These are phyloP conservation scores for Panurus biarmicus DNA, from an alignment of 2,113 vertebrate species.

Conservation along the genomic window DNA sequence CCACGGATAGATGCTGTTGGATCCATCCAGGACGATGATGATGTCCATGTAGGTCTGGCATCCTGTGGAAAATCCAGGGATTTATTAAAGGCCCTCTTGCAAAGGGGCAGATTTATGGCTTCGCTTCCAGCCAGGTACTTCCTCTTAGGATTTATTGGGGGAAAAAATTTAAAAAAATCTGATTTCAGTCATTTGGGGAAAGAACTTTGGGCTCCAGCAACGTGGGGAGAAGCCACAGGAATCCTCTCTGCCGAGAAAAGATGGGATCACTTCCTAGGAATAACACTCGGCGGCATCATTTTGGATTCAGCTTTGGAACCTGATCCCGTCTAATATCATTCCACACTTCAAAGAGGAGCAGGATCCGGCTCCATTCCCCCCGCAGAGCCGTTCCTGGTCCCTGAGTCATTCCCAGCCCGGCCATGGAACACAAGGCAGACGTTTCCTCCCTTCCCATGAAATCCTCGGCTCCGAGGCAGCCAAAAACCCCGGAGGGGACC, in stretches of 20 bases:
- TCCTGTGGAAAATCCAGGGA: conserved; percentile 61
- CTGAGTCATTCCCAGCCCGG: conserved; percentile 4
- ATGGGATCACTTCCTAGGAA: not conserved
- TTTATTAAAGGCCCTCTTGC: not conserved
- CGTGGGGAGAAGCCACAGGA: not conserved
- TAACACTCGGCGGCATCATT: not conserved
- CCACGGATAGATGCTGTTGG: conserved; percentile 98
- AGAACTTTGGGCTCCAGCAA: not conserved
- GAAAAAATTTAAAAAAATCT: not conserved
- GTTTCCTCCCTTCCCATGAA: not conserved
- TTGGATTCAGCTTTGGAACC: not conserved
- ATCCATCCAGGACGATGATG: conserved; percentile 93
- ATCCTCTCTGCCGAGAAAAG: not conserved
- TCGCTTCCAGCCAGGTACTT: not conserved
- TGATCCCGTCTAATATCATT: not conserved
- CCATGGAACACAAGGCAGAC: not conserved
- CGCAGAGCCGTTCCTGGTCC: not conserved
- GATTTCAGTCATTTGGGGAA: not conserved
- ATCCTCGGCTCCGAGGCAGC: not conserved
- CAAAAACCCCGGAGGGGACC: not conserved
- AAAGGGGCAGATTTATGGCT: not conserved
- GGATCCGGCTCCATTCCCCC: not conserved
- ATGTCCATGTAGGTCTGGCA: conserved; percentile 99
- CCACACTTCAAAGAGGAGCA: not conserved
- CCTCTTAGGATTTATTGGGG: not conserved